Evolutionary conservation across 23 tunicate species (phyloP).

Genomic region (Clavelina lepadiformis): DNA sequence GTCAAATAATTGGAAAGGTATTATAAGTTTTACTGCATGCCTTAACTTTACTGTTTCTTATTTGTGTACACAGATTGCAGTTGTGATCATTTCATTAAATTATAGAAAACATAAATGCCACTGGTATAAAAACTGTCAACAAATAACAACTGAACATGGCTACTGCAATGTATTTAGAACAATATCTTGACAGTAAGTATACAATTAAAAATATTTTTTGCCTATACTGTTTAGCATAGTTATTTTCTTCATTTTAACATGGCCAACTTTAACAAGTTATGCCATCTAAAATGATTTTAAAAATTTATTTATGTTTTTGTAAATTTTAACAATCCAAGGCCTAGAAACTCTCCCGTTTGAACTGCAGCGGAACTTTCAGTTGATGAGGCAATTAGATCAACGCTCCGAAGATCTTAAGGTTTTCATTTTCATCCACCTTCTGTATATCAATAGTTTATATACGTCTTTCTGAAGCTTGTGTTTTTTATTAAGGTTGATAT

Average conservation of each 20-base stretch:
- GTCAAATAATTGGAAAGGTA: too few species aligned
- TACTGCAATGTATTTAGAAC: conserved; percentile 85
- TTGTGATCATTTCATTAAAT: too few species aligned
- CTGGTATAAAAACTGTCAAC: too few species aligned
- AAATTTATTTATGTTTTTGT: too few species aligned
- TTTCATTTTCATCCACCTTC: neutral
- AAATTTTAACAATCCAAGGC: conserved; percentile 18
- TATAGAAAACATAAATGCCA: too few species aligned
- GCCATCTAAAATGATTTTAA: too few species aligned
- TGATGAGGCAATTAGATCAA: conserved; percentile 92
- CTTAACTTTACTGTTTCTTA: too few species aligned
- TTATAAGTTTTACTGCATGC: too few species aligned
- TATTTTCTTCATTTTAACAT: neutral
- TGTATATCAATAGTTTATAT: neutral
- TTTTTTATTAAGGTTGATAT: conserved; percentile 60
- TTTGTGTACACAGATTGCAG: too few species aligned
- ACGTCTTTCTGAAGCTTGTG: neutral
- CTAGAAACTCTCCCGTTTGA: conserved; percentile 83
- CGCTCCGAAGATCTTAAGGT: conserved; percentile 77
- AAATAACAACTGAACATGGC: conserved; percentile 82
- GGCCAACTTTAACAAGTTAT: neutral
- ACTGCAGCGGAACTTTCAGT: conserved; percentile 76
- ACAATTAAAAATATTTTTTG: neutral
- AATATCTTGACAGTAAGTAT: conserved; percentile 76
- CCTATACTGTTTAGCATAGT: neutral